Conservation (phyloP, 2,113 vertebrate genomes). For the Prietella phreatophila region DNA sequence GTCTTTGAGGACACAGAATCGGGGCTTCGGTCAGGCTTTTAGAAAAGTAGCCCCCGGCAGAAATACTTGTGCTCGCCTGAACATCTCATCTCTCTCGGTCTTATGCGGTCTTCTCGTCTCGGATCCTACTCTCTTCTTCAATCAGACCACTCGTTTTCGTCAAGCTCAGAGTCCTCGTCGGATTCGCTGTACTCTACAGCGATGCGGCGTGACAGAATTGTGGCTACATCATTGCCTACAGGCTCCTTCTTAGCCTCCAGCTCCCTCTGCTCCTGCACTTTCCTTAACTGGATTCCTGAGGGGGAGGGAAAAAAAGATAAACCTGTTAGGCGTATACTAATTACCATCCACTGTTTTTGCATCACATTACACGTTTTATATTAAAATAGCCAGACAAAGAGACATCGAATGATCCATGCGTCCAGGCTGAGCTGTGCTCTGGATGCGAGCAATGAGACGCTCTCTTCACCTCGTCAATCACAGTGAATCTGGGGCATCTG, state of each 20-base stretch:
- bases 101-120: background rate
- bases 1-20: background rate
- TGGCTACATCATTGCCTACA: conserved; percentile 88
- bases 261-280: conserved; percentile 92
- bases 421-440: background rate
- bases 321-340: background rate
- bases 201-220: conserved; percentile 88
- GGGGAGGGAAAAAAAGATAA: background rate
- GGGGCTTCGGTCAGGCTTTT: background rate
- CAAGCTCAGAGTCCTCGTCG: conserved; percentile 89
- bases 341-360: background rate
- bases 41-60: conserved; percentile 23
- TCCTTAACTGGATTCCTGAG: conserved; percentile 88
- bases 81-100: conserved; percentile 11
- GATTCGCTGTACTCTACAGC: conserved; percentile 95
- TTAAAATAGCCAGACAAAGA: background rate
- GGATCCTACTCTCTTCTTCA: conserved; percentile 49
- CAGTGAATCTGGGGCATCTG: background rate
- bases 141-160: conserved; percentile 94
- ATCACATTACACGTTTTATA: background rate
- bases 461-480: background rate
- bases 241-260: conserved; percentile 92
- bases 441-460: background rate
- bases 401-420: background rate
- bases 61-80: conserved; percentile 25